Conservation (phyloP, 2,113 vertebrate species). For the Cephalopterus ornatus region DNA sequence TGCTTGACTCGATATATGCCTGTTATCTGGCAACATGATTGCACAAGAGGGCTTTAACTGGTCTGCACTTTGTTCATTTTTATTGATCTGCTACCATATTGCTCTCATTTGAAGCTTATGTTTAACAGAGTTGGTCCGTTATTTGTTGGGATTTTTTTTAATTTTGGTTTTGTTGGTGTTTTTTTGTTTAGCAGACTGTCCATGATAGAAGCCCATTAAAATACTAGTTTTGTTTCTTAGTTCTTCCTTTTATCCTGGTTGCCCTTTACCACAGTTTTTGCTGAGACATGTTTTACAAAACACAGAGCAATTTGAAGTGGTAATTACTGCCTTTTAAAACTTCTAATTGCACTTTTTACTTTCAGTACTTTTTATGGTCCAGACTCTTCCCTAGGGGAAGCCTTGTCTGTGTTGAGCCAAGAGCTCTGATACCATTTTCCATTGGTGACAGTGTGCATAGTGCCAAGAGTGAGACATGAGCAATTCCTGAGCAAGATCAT, state of each 20-base stretch:
- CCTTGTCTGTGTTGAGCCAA: not conserved
- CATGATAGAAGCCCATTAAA: not conserved
- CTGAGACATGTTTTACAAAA: not conserved
- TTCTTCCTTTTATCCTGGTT: not conserved
- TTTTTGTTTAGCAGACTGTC: not conserved
- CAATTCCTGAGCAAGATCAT: not conserved
- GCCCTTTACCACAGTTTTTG: not conserved
- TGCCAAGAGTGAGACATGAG: not conserved
- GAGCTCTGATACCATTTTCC: not conserved
- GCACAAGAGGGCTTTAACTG: not conserved
- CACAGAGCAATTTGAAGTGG: not conserved
- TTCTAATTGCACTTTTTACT: not conserved
- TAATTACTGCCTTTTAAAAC: not conserved
- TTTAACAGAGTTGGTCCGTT: not conserved
- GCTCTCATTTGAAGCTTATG: not conserved
- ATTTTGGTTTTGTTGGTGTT: not conserved
- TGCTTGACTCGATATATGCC: not conserved
- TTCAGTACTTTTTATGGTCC: not conserved
- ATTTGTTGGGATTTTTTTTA: not conserved
- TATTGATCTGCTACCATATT: not conserved
- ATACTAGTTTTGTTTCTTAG: not conserved
- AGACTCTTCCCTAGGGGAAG: not conserved
- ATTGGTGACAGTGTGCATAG: fast-evolving
- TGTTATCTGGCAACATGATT: not conserved
- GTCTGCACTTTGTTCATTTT: not conserved